These are phyloP conservation scores for Drosophila lacicola DNA, from an alignment of 2,888 invertebrate genomes.

Conservation along the genomic window DNA sequence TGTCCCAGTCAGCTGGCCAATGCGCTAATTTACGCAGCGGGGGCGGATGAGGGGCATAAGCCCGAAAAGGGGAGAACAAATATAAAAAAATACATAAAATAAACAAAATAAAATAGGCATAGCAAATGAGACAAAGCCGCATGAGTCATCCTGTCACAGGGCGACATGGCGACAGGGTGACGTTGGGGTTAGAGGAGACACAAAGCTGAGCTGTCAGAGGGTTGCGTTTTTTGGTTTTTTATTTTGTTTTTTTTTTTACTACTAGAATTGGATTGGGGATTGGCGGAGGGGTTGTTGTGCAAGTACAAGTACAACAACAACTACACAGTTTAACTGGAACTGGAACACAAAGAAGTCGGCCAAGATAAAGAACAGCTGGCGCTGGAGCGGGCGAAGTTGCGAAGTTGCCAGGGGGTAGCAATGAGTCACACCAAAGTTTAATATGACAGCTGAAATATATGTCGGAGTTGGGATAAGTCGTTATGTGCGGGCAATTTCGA, in stretches of 20 bases:
- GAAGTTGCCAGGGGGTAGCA: background rate
- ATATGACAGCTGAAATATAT: too few species aligned
- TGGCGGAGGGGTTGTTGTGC: constrained; percentile 16
- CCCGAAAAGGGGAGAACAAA: constrained; percentile 3
- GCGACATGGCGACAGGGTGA: constrained; percentile 30
- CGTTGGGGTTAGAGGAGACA: background rate
- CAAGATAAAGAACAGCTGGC: constrained; percentile 55
- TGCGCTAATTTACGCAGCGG: constrained; percentile 51
- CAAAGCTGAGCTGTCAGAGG: constrained; percentile 23
- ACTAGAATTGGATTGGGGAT: background rate
- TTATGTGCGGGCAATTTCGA: too few species aligned
- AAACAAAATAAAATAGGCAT: constrained; percentile 53
- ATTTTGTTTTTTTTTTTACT: constrained; percentile 13
- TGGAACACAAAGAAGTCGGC: constrained; percentile 36
- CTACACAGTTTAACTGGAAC: constrained; percentile 44
- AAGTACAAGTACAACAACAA: constrained; percentile 42
- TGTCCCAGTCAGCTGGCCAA: constrained; percentile 52
- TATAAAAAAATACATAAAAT: constrained; percentile 16
- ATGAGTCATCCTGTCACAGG: constrained; percentile 52
- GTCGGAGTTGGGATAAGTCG: too few species aligned
- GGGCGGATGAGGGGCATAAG: constrained; percentile 11
- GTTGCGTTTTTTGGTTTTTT: constrained; percentile 40
- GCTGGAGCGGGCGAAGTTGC: background rate
- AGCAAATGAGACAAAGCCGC: constrained; percentile 56
- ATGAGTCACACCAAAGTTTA: constrained; percentile 36